These are phyloP conservation scores for Reticulitermes lucifugus DNA, from an alignment of 2,888 invertebrate genomes.

Conservation along the genomic window DNA sequence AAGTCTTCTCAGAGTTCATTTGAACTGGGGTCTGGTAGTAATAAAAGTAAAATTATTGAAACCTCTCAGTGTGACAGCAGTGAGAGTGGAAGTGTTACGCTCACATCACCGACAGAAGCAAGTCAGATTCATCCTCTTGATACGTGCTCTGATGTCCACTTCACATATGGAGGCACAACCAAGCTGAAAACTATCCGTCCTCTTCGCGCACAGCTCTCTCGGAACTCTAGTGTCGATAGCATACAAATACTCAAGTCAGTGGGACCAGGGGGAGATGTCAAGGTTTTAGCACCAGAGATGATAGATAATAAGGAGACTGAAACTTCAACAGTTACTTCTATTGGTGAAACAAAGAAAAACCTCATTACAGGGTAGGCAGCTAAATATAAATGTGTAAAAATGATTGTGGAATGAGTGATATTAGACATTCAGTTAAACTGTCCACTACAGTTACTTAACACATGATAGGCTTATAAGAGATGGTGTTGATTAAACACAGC, in stretches of 20 bases:
- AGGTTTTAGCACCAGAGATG: neutral
- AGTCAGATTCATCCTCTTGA: constrained; percentile 75
- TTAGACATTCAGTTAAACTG: neutral
- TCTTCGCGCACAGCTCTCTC: constrained; percentile 43
- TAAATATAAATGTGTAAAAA: neutral
- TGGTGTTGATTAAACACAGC: neutral
- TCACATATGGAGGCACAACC: constrained; percentile 83
- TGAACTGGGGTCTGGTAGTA: constrained; percentile 52
- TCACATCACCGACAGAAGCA: constrained; percentile 56
- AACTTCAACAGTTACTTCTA: neutral
- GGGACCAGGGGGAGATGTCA: constrained; percentile 19
- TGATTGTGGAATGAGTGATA: neutral
- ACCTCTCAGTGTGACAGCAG: constrained; percentile 30
- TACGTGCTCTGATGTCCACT: constrained; percentile 79
- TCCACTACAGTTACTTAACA: neutral
- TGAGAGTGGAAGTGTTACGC: constrained; percentile 77
- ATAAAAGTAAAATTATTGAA: neutral
- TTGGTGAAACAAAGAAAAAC: neutral
- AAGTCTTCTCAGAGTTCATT: constrained; percentile 56
- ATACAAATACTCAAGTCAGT: constrained; percentile 11
- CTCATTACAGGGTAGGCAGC: constrained; percentile 20
- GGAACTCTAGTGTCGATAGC: constrained; percentile 42
- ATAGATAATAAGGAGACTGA: constrained; percentile 5
- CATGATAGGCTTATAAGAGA: neutral
- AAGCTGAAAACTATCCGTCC: constrained; percentile 81